These are phyloP conservation scores for Phoeniculus purpureus DNA, from an alignment of 2,797 vertebrate species.

Conservation along the genomic window DNA sequence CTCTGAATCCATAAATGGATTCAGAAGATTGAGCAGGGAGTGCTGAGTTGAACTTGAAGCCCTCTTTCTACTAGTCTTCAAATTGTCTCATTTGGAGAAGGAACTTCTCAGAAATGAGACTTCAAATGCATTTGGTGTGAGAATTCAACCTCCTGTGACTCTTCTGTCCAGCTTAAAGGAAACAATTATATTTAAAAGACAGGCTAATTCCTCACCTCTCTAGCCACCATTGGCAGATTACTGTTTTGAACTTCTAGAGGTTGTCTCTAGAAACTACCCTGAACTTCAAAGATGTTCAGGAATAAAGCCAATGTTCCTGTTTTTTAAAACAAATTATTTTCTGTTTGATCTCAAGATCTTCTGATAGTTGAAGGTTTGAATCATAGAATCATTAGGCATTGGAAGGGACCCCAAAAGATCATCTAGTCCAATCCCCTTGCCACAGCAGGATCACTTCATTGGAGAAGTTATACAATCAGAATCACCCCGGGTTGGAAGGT, in stretches of 20 bases:
- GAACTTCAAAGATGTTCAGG: neutral
- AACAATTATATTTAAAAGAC: neutral
- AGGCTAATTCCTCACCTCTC: neutral
- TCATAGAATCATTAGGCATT: too few relatives aligned
- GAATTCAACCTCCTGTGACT: neutral
- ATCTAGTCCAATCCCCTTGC: too few relatives aligned
- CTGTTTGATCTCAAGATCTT: neutral
- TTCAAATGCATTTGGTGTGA: neutral
- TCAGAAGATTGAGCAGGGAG: neutral
- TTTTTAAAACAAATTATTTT: neutral
- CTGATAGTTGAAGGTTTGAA: neutral
- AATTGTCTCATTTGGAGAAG: neutral
- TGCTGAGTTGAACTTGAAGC: neutral
- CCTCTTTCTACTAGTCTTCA: neutral
- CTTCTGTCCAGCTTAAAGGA: neutral
- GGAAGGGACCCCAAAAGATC: too few relatives aligned
- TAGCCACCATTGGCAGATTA: neutral
- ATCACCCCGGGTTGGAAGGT: too few relatives aligned
- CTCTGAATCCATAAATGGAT: neutral
- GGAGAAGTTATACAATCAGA: too few relatives aligned
- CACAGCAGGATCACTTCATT: too few relatives aligned
- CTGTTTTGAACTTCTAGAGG: neutral
- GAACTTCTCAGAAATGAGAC: neutral
- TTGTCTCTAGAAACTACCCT: neutral
- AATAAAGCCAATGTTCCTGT: neutral